A percentile compares a stretch with the other conserved stretches of the same genome.
Conservation (phyloP, 2,888 invertebrate genomes). For the Drosophila atroscutellata region DNA sequence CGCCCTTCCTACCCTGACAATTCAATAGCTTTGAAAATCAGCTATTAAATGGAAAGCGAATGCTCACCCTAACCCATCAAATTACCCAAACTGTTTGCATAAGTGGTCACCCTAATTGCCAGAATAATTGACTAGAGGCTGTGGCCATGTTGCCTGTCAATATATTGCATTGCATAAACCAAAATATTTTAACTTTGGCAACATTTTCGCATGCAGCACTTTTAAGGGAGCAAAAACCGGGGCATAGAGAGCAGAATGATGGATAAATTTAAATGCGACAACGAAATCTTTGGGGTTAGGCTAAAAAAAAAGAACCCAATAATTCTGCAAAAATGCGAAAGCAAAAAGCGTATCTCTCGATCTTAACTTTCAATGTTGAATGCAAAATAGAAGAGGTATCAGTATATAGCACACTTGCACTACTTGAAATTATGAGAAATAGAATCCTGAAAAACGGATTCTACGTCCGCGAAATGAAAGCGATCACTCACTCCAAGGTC, state of each 20-base stretch:
- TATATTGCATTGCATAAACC: conserved; percentile 26
- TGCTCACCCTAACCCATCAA: conserved; percentile 37
- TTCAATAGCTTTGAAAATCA: conserved; percentile 63
- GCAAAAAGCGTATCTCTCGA: neutral
- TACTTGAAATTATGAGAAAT: neutral
- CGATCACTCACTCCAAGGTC: neutral
- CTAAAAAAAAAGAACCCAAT: neutral
- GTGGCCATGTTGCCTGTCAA: conserved; percentile 3
- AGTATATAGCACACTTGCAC: neutral
- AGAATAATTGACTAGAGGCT: conserved; percentile 48
- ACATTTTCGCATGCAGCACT: conserved; percentile 33
- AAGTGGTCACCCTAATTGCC: conserved; percentile 63
- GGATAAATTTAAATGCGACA: neutral
- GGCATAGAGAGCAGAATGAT: neutral
- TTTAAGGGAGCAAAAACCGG: conserved; percentile 45
- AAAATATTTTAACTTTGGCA: conserved; percentile 30
- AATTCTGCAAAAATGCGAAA: neutral
- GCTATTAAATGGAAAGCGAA: conserved; percentile 45
- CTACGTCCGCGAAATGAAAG: neutral
- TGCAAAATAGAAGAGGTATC: neutral
- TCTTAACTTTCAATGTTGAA: neutral
- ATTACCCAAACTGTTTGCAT: conserved; percentile 71
- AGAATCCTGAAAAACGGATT: neutral
- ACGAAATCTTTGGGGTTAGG: neutral
- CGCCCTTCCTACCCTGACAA: conserved; percentile 4